phyloP scores from a whole-genome alignment of 2,113 vertebrate species.

The Archilochus colubris region DNA sequence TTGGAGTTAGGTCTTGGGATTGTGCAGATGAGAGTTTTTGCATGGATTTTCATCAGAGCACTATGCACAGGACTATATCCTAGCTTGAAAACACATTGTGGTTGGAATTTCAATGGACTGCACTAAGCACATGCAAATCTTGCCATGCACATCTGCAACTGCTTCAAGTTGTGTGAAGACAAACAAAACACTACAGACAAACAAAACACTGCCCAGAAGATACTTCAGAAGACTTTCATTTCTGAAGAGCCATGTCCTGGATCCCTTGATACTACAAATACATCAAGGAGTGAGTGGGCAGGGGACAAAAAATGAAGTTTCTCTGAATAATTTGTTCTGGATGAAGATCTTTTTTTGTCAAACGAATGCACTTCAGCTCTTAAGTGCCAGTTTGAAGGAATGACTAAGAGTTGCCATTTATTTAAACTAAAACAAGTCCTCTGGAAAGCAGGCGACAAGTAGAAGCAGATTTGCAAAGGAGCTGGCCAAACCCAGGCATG shows the following conservation, averaged over 20 bases:
- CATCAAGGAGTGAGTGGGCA: background rate
- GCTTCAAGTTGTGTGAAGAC: background rate
- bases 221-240: conserved; percentile 10
- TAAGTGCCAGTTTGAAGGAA: background rate
- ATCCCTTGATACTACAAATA: conserved; percentile 13
- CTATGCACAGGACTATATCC: background rate
- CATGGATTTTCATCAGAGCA: background rate
- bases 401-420: background rate
- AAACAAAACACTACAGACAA: background rate
- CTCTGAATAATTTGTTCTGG: conserved; percentile 13
- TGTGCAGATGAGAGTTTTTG: background rate
- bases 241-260: background rate
- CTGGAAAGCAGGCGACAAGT: background rate
- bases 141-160: background rate
- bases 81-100: background rate
- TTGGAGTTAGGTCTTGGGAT: background rate
- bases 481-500: background rate
- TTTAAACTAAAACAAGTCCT: background rate
- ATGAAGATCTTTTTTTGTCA: conserved; percentile 7
- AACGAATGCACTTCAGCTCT: background rate
- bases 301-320: background rate
- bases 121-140: background rate
- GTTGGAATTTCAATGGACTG: background rate
- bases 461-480: conserved; percentile 18
- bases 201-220: background rate